phyloP scores from a whole-genome alignment of 2,888 invertebrate genomes.

The Molorchus minor region DNA sequence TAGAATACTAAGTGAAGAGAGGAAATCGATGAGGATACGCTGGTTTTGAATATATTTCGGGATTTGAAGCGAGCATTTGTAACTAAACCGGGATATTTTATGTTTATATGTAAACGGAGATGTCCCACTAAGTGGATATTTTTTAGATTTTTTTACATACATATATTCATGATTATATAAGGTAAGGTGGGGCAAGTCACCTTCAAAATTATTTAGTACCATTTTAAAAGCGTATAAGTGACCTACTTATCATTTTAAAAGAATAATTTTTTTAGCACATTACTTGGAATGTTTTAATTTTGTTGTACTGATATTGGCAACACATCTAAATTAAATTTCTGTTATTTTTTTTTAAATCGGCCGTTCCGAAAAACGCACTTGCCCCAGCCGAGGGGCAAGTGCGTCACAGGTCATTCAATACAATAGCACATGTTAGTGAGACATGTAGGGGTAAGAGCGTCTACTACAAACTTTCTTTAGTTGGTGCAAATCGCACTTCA shows the following conservation, averaged over 20 bases:
- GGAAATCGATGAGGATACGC: too few species aligned
- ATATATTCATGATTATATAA: too few species aligned
- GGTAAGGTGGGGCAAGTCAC: too few species aligned
- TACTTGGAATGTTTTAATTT: background rate
- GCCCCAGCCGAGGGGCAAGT: background rate
- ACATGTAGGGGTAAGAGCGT: background rate
- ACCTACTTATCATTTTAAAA: background rate
- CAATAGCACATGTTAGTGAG: background rate
- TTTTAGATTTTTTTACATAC: too few species aligned
- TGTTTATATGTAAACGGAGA: too few species aligned
- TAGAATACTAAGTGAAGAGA: too few species aligned
- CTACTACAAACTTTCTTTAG: background rate
- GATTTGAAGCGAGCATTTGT: too few species aligned
- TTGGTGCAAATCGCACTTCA: too few species aligned
- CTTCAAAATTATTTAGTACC: too few species aligned
- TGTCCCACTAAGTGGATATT: too few species aligned
- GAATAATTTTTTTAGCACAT: background rate
- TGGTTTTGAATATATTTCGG: too few species aligned
- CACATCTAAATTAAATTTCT: constrained; percentile 9
- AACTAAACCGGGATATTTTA: too few species aligned
- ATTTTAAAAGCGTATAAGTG: background rate
- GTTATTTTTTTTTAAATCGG: constrained; percentile 6
- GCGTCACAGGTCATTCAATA: background rate
- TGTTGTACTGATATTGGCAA: background rate
- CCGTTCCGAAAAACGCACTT: background rate